Evolutionary conservation across 1,140 invertebrate genomes (phyloP).

Genomic region (Drosophila ogumai): DNA sequence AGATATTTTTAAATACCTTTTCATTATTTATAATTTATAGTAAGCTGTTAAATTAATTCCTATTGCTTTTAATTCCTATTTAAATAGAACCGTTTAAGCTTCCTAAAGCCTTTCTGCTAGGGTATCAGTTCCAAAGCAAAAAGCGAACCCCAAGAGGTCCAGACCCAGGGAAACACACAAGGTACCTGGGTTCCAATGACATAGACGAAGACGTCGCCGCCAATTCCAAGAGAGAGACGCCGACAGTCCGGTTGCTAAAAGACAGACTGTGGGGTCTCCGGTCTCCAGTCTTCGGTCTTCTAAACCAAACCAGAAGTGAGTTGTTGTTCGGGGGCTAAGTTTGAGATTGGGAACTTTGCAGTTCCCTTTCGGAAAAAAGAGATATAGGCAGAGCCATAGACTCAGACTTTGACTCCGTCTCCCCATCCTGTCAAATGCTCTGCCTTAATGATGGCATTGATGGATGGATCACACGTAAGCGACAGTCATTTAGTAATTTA

Average conservation of each 20-base stretch:
- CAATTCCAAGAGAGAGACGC: slow-evolving; percentile 33
- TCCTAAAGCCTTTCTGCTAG: neutral
- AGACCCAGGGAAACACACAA: slow-evolving; percentile 20
- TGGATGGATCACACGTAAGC: slow-evolving; percentile 83
- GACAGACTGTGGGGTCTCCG: slow-evolving; percentile 61
- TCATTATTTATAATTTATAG: no score
- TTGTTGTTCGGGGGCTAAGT: slow-evolving; percentile 34
- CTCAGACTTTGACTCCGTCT: slow-evolving; percentile 4
- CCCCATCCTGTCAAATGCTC: slow-evolving; percentile 74
- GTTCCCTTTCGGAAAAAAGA: slow-evolving; percentile 16
- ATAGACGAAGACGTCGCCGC: slow-evolving; percentile 43
- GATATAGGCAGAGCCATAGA: slow-evolving; percentile 14
- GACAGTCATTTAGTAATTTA: slow-evolving; percentile 82
- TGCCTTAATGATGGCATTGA: slow-evolving; percentile 82
- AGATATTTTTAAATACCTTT: neutral
- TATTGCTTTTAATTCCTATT: no score
- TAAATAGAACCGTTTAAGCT: neutral
- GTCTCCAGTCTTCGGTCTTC: slow-evolving; percentile 21
- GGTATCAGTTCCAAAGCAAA: slow-evolving; percentile 8
- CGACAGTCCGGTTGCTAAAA: slow-evolving; percentile 26
- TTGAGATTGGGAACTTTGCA: slow-evolving; percentile 35
- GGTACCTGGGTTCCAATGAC: slow-evolving; percentile 22
- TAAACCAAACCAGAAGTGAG: slow-evolving; percentile 52
- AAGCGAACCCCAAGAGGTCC: slow-evolving; percentile 45
- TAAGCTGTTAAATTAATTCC: neutral